Percentiles rank a stretch among this genome's conserved stretches.
Conservation (phyloP, 2,797 vertebrate genomes). For the Oreortyx pictus region DNA sequence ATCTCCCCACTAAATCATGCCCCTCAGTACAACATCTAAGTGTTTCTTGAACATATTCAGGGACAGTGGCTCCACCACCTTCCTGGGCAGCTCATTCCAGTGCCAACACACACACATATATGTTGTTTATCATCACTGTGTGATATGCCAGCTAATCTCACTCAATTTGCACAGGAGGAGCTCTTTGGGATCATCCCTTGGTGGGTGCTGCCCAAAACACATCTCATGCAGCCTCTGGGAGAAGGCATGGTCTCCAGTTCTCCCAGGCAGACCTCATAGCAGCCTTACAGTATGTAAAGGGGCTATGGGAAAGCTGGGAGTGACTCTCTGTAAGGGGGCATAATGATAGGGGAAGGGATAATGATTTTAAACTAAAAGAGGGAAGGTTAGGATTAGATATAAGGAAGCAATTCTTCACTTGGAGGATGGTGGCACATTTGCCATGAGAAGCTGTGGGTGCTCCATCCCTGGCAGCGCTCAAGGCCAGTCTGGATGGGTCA, state of each 20-base stretch:
- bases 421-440: not conserved
- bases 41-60: too few relatives aligned
- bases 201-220: not conserved
- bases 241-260: rapidly evolving
- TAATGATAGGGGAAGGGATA: not conserved
- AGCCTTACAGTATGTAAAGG: not conserved
- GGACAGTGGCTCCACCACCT: too few relatives aligned
- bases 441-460: not conserved
- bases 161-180: rapidly evolving
- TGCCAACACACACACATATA: too few relatives aligned
- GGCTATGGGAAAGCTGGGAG: not conserved
- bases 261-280: not conserved
- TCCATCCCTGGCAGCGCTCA: not conserved
- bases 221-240: not conserved
- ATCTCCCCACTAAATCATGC: too few relatives aligned
- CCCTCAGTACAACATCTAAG: too few relatives aligned
- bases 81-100: too few relatives aligned
- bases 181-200: not conserved
- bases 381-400: not conserved
- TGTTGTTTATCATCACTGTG: not conserved
- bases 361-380: not conserved
- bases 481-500: not conserved
- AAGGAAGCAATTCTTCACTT: not conserved
- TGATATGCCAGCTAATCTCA: not conserved
- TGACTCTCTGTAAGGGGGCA: not conserved